These are phyloP conservation scores for Lasiurus cinereus DNA, from an alignment of 2,113 vertebrate species.

Conservation along the genomic window DNA sequence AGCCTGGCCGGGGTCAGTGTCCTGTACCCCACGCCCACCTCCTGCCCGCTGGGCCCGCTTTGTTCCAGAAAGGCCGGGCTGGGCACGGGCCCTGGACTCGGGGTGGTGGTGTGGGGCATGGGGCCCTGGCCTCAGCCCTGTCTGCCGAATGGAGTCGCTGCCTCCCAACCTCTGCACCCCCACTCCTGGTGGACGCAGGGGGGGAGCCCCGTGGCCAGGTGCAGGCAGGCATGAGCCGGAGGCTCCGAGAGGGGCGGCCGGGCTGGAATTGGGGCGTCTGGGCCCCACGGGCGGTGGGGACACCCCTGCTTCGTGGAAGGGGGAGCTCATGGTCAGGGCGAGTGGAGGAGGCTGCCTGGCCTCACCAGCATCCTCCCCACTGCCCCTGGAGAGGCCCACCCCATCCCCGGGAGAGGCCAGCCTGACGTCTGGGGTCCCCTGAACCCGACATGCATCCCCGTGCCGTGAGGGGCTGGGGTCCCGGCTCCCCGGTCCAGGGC, in stretches of 20 bases:
- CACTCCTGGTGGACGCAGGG: neutral
- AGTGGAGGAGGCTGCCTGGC: neutral
- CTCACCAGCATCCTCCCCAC: accelerated
- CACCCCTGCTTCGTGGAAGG: neutral
- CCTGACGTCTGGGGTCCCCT: neutral
- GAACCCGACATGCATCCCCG: accelerated
- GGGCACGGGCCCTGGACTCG: neutral
- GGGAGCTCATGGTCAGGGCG: accelerated
- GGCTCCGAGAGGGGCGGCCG: neutral
- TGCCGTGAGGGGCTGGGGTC: neutral
- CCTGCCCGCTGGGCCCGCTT: neutral
- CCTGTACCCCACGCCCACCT: accelerated
- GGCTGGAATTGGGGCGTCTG: accelerated
- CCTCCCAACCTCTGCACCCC: too few relatives aligned
- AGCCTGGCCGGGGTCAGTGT: neutral
- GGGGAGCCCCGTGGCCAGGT: neutral
- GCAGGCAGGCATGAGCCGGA: neutral
- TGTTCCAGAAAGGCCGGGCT: neutral
- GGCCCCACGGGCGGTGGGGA: accelerated
- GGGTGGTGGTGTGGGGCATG: neutral
- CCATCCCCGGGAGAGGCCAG: neutral
- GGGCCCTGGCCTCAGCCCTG: neutral
- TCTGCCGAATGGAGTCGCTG: neutral
- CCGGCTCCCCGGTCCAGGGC: accelerated
- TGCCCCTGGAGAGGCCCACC: too few relatives aligned